These are phyloP conservation scores for Apteryx mantelli DNA, from an alignment of 2,113 vertebrate genomes.

Conservation along the genomic window DNA sequence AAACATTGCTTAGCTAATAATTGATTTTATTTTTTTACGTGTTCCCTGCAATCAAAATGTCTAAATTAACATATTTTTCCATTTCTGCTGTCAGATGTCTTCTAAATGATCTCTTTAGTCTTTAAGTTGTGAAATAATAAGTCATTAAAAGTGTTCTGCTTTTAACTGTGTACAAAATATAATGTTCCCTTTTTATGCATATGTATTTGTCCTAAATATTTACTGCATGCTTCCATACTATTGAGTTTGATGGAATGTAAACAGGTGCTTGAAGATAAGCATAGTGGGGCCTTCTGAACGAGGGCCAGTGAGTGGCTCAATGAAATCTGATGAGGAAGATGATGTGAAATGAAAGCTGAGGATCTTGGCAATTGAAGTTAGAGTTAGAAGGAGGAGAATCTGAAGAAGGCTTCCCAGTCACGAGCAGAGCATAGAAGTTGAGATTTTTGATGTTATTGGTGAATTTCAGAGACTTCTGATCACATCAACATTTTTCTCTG, in stretches of 20 bases:
- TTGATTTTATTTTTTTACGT: background rate
- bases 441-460: fast-evolving
- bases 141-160: background rate
- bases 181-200: fast-evolving
- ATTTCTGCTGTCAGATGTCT: background rate
- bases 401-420: background rate
- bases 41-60: background rate
- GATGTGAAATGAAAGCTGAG: background rate
- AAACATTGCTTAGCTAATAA: background rate
- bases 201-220: background rate
- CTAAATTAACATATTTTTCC: background rate
- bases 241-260: background rate
- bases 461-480: background rate
- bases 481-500: background rate
- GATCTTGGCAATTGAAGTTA: fast-evolving
- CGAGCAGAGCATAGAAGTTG: background rate
- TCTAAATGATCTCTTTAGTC: background rate
- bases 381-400: background rate
- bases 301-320: background rate
- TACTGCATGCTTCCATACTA: background rate
- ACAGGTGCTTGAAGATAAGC: background rate
- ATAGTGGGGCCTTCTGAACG: background rate
- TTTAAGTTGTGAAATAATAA: background rate
- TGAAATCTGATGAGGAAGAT: background rate
- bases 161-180: background rate